A percentile compares a stretch with the other conserved stretches of the same genome.
Evolutionary conservation across 2,888 invertebrate species (phyloP).

Genomic region (Phorcus lineatus): DNA sequence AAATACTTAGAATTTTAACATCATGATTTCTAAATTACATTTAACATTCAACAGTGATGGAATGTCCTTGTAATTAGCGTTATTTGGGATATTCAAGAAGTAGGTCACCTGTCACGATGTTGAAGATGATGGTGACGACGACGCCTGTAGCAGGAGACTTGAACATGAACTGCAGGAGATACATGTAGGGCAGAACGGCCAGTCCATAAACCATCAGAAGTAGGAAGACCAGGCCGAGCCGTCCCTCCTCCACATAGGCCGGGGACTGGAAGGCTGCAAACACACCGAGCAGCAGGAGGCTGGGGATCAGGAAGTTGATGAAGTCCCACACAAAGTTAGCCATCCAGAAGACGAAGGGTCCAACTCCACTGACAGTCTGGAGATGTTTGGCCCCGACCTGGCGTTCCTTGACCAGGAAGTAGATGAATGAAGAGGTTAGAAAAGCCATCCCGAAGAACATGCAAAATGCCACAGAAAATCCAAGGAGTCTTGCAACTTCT

Average conservation of each 20-base stretch:
- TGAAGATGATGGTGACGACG: slow-evolving; percentile 83
- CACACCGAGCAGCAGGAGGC: slow-evolving; percentile 79
- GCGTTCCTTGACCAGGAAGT: slow-evolving; percentile 68
- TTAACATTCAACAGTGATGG: too few species aligned
- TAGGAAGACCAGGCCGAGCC: slow-evolving; percentile 77
- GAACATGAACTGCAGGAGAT: slow-evolving; percentile 83
- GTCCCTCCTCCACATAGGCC: slow-evolving; percentile 78
- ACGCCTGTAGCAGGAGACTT: slow-evolving; percentile 85
- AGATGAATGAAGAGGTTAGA: slow-evolving; percentile 66
- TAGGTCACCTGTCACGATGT: slow-evolving; percentile 83
- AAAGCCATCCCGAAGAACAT: slow-evolving; percentile 71
- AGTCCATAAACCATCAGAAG: slow-evolving; percentile 84
- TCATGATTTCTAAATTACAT: background rate
- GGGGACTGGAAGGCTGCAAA: slow-evolving; percentile 82
- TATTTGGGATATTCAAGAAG: too few species aligned
- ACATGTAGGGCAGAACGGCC: slow-evolving; percentile 84
- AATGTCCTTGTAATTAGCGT: background rate
- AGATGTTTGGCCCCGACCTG: slow-evolving; percentile 64
- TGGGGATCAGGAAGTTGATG: slow-evolving; percentile 80
- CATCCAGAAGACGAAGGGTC: slow-evolving; percentile 81
- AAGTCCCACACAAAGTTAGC: slow-evolving; percentile 83
- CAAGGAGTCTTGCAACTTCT: slow-evolving; percentile 21
- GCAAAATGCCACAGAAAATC: slow-evolving; percentile 58
- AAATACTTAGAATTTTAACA: background rate
- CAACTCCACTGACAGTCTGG: slow-evolving; percentile 71